Conservation (phyloP, 1,140 invertebrate genomes). For the Drosophila nebulosa region DNA sequence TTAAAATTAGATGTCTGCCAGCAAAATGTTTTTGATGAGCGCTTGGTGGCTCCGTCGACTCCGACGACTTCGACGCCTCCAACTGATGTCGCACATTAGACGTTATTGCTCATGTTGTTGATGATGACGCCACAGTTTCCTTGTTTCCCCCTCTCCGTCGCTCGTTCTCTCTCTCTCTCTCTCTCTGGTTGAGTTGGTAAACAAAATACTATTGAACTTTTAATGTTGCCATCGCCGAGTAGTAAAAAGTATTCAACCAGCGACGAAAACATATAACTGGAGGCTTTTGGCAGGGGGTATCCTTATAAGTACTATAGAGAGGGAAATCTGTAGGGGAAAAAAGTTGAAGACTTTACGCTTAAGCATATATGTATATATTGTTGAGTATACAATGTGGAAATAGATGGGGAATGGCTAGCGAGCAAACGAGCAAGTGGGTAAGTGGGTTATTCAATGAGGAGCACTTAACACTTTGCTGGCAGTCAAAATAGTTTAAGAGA, state of each 20-base stretch:
- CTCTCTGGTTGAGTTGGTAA: slow-evolving; percentile 30
- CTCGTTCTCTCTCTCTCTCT: background rate
- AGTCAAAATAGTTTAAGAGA: background rate
- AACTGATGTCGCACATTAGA: slow-evolving; percentile 55
- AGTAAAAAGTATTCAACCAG: slow-evolving; percentile 22
- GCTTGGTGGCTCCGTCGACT: slow-evolving; percentile 23
- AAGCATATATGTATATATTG: background rate
- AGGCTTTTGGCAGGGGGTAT: background rate
- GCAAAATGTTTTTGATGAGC: slow-evolving; percentile 46
- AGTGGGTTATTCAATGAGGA: slow-evolving; percentile 22
- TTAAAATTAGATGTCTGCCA: slow-evolving; percentile 51
- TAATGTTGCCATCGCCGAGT: slow-evolving; percentile 34
- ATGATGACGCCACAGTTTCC: slow-evolving; percentile 44
- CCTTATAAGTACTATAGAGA: background rate
- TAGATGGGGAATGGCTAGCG: slow-evolving; percentile 24
- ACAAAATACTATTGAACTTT: slow-evolving; percentile 69
- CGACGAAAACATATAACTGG: slow-evolving; percentile 14
- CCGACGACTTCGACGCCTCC: too few relatives aligned
- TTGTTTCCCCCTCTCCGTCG: background rate
- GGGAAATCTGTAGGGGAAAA: slow-evolving; percentile 9
- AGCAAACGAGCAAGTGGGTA: too few relatives aligned
- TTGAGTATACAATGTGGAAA: slow-evolving; percentile 26
- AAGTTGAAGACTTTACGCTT: slow-evolving; percentile 15
- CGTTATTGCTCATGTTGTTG: slow-evolving; percentile 43
- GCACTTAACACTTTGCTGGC: slow-evolving; percentile 12